Evolutionary conservation across 1,140 invertebrate species (phyloP), one percentile per base, ranked within the genome.

Genomic region (Drosophila takahashii): DNA sequence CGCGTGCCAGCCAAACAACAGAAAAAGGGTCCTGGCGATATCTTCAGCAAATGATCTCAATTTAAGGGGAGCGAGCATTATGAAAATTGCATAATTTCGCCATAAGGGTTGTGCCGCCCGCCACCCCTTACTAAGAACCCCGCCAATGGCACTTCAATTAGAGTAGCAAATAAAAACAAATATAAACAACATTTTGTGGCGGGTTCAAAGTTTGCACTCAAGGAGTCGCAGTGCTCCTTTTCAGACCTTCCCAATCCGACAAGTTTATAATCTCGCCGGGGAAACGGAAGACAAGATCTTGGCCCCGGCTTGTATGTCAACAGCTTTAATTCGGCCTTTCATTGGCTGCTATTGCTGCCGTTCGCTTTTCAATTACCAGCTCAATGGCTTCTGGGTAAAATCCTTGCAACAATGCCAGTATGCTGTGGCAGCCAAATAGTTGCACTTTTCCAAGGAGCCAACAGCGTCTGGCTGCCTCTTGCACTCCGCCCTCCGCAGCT

Each of bases 21-120:
- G 41, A 57, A 36, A 69, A 76, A 69, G 77, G 79, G 79, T 60
- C 54, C 45, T 11, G 39, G 26, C 53, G 36, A 42, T 86, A 86
- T 86, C 81, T 86, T 42, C 39, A 52, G 47, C 65, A 70, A 86
- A 83, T 66, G 79, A 86, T 89, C 84, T 83, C 71, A 79, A 86
- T 86, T 77, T 75, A 47, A 45, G 83, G 60, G 61, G 67, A 53
- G 57, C 64, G 72, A 61, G 61, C 76, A 87, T 87, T 89, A 89
- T 78, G 84, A 79, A 83, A 89, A 89, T 89, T 89, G 85, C 79
- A 89, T 89, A 89, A 90, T 89, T 77, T 70, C 29, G 59, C 34
- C 58, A 42, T 41, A 70, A 81, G 81, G 81, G 81, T 80, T 85
- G 77, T 34, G 29, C 11, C 36, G 18, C 41, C 11, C n/a, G 9